Evolutionary conservation across 1,140 invertebrate genomes (phyloP), one percentile per base, ranked within the genome.

Genomic region (Gonatopus flavifemur): DNA sequence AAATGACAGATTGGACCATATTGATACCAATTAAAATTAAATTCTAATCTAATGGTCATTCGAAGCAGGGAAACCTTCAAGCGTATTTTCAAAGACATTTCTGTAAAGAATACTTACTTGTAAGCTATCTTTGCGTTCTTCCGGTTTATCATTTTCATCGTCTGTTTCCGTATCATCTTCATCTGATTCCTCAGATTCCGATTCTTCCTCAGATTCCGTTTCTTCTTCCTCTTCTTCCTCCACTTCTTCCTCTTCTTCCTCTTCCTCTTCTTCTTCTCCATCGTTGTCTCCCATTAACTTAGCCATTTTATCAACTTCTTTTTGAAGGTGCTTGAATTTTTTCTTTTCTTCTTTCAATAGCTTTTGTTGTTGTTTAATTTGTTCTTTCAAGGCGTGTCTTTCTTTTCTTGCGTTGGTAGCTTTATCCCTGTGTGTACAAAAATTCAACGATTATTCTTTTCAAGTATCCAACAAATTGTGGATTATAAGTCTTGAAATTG

Each of bases 241-340:
- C 13, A 87, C 86, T 21, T 83, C 83, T 8, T 86, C 72, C 9
- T 76, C 74, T 13, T 80, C 78, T 6, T 82, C 77, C 2, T 80
- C 73, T 8, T 80, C 72, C 6, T 75, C 76, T 1, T 74, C 81
- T n/a, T 83, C 84, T 3, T 89, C 86, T n/a, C 88, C 87, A 10
- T 87, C 86, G 3, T 82, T 82, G 57, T 89, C 87, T 49, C 87
- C 89, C 85, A 93, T 88, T 47, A 91, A 78, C 13, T 85, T 86
- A 0, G 89, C 89, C 89, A 94, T 92, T 77, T 92, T 92, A 59
- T 92, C 88, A 3, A 93, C 89, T 77, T 94, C 90, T 57, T 90
- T 90, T 69, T 93, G 89, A 24, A 94, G 68, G 37, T 83, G 82
- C 63, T 87, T 88, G 63, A 84, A 89, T 69, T 88, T 88, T 57